Evolutionary conservation across 64 coral and sea anemone genomes (phyloP), one percentile per base, ranked within the genome.

Genomic region (Montipora sp.): DNA sequence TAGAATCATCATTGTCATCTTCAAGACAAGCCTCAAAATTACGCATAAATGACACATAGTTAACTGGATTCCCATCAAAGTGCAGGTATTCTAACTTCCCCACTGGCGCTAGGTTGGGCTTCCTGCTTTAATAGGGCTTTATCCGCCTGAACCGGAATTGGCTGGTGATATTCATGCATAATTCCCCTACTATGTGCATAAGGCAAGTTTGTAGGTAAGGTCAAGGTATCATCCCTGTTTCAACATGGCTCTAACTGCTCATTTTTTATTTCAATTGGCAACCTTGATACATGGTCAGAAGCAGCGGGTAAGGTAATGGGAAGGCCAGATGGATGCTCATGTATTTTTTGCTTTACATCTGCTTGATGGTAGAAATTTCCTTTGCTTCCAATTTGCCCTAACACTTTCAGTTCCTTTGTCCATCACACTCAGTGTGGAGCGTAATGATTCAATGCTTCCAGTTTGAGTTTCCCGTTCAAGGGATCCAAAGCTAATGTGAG

Each of bases 11-110:
- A 23, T 58, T 68, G 16, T n/a, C 22, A 61, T 73, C 20, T 20
- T 95, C 78, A 10, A 95, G 14, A 71, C 85, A 89, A 4, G 84
- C 78, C 61, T 89, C 72, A 61, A 95, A 95, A 46, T 95, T 95
- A 4, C 20, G 83, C 51, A 82, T 88, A 48, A 95, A 95, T 0
- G 94, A 91, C 60, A 83, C 43, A 74, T 91, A 88, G 12, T 83
- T 48, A 7, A 86, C 47, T 57, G 93, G 87, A 50, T 84, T 76
- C 18, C 89, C 89, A 81, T 91, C 89, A 87, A 95, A 88, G 8
- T 86, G 81, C 88, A 95, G 91, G 48, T 87, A 87, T 77, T 95
- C 88, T 7, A 91, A 55, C 21, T 88, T 91, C 48, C 8, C 80
- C 69, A 55, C 53, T 61, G 51, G 19, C 21, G 9, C 21, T 66